These are phyloP conservation scores for Micrastur ruficollis DNA, from an alignment of 2,797 vertebrate genomes.

Conservation along the genomic window DNA sequence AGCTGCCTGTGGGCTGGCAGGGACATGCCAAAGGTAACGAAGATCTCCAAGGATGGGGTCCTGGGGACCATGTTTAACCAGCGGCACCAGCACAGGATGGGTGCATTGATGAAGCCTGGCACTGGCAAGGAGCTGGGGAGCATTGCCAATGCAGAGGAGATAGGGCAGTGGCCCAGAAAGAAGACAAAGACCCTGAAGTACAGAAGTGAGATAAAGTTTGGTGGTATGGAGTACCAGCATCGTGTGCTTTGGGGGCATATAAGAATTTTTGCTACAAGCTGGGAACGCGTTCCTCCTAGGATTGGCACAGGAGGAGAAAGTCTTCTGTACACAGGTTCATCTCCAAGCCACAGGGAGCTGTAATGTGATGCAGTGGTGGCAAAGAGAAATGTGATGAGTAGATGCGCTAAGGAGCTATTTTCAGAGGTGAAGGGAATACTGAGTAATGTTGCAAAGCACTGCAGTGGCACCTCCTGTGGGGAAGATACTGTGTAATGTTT, in stretches of 20 bases:
- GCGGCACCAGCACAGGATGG: not conserved
- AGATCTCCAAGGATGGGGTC: not conserved
- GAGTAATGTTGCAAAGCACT: not conserved
- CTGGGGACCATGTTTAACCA: accelerated
- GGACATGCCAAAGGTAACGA: not conserved
- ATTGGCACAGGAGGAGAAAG: not conserved
- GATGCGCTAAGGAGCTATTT: conserved; percentile 24
- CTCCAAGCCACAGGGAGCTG: not conserved
- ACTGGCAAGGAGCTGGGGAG: not conserved
- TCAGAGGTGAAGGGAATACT: not conserved
- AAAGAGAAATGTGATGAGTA: not conserved
- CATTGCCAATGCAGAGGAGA: not conserved
- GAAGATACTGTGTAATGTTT: not conserved
- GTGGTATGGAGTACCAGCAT: not conserved
- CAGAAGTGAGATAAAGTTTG: not conserved
- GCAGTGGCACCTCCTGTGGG: not conserved
- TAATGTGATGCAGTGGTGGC: not conserved
- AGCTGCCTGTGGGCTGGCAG: accelerated
- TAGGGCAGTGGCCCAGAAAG: not conserved
- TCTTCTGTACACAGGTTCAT: not conserved
- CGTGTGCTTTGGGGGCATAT: not conserved
- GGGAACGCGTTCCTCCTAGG: not conserved
- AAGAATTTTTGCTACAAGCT: not conserved
- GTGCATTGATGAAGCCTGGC: not conserved
- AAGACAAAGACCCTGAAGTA: accelerated